A percentile compares a stretch with the other conserved stretches of the same genome.
These are phyloP conservation scores for Apomyelois bistriatella DNA, from an alignment of 2,888 invertebrate genomes.

Conservation along the genomic window DNA sequence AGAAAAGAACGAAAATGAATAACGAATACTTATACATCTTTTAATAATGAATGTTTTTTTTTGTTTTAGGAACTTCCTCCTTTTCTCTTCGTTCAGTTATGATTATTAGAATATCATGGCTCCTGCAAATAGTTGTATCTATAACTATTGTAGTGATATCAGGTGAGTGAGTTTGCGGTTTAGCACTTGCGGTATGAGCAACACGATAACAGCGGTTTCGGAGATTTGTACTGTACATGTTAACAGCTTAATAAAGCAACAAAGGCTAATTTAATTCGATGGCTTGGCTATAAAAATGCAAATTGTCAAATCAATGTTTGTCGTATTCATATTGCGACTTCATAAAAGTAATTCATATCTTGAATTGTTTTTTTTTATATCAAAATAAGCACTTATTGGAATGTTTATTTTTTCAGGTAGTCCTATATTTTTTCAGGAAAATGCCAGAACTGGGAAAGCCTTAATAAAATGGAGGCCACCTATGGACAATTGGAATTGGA, in stretches of 20 bases:
- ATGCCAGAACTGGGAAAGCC: conserved; percentile 47
- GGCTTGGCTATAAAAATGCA: conserved; percentile 2
- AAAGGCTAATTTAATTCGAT: conserved; percentile 9
- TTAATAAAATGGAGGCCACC: conserved; percentile 73
- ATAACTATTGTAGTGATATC: conserved; percentile 43
- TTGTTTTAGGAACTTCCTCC: conserved; percentile 54
- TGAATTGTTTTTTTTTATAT: too few species aligned
- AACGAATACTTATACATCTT: background rate
- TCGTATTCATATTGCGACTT: background rate
- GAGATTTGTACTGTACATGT: background rate
- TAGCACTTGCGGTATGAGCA: background rate
- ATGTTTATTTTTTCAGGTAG: conserved; percentile 50
- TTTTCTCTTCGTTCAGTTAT: conserved; percentile 44
- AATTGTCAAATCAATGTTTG: conserved; percentile 2
- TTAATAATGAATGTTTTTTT: conserved; percentile 17
- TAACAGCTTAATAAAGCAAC: conserved; percentile 2
- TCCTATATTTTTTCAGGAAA: conserved; percentile 61
- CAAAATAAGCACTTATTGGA: too few species aligned
- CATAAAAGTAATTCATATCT: too few species aligned
- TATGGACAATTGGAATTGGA: conserved; percentile 72
- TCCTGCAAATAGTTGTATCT: conserved; percentile 40
- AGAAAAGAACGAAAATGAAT: too few species aligned
- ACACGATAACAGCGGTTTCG: background rate
- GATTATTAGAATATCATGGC: conserved; percentile 71
- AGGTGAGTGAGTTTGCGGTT: conserved; percentile 39